phyloP scores from a whole-genome alignment of 2,113 vertebrate species.

The Oryzias woworae region DNA sequence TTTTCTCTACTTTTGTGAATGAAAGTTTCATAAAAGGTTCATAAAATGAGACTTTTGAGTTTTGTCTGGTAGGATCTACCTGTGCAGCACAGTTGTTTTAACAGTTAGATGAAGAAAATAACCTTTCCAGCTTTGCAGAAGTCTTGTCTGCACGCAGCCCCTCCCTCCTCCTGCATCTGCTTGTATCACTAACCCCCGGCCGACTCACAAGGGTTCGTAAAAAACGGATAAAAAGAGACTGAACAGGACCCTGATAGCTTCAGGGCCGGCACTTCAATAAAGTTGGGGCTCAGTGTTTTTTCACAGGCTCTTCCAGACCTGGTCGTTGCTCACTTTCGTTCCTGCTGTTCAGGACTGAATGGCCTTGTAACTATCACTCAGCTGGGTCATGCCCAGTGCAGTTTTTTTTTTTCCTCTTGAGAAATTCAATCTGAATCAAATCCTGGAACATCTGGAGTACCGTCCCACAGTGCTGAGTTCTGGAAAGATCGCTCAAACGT shows the following conservation, averaged over 20 bases:
- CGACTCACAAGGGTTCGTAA: slow-evolving; percentile 9
- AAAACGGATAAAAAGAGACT: neutral
- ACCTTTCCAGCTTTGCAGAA: neutral
- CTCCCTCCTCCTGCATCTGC: slow-evolving; percentile 14
- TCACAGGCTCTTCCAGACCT: neutral
- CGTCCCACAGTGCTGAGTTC: no score
- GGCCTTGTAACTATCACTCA: slow-evolving; percentile 18
- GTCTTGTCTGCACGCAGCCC: neutral
- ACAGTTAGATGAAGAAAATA: neutral
- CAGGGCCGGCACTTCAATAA: neutral
- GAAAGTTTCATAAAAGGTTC: no score
- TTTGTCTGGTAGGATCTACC: no score
- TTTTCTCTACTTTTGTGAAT: no score
- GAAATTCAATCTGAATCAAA: no score
- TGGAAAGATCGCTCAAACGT: no score
- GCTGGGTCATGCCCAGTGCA: neutral
- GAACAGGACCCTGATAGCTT: slow-evolving; percentile 15
- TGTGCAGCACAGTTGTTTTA: neutral
- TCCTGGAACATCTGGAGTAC: no score
- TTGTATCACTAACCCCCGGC: slow-evolving; percentile 16
- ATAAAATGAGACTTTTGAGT: no score
- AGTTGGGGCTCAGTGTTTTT: neutral
- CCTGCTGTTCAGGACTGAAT: neutral
- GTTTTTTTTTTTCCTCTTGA: no score
- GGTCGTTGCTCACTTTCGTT: slow-evolving; percentile 3